Conservation (phyloP, 2,888 invertebrate genomes). For the Tenthredo livida region DNA sequence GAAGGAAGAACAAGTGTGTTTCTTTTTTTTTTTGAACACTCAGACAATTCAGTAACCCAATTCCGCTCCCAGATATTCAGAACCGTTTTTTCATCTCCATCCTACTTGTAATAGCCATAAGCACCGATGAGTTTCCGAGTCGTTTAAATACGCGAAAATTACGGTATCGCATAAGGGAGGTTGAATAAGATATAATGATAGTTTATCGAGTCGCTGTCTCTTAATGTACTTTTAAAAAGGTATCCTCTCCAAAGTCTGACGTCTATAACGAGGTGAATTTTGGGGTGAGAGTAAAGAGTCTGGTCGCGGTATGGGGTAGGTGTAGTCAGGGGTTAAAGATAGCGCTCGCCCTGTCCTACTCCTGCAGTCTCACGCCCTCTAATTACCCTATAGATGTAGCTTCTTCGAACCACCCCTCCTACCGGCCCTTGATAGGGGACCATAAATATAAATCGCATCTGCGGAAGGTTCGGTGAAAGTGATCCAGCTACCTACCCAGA, state of each 20-base stretch:
- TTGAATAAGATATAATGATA: slow-evolving; percentile 54
- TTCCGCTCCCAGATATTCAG: not conserved
- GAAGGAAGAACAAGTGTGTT: not conserved
- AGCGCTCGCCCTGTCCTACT: slow-evolving; percentile 62
- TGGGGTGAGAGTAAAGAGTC: slow-evolving; percentile 55
- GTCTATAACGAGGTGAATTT: slow-evolving; percentile 64
- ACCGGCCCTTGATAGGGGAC: slow-evolving; percentile 62
- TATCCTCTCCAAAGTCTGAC: slow-evolving; percentile 53
- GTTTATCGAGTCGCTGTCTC: slow-evolving; percentile 60
- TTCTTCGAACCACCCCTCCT: slow-evolving; percentile 6
- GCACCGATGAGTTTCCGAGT: not conserved
- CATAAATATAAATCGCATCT: slow-evolving; percentile 72
- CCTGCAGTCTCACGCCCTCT: slow-evolving; percentile 73
- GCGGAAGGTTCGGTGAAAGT: slow-evolving; percentile 67
- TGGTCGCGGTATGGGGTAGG: slow-evolving; percentile 39
- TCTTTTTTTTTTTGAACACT: not conserved
- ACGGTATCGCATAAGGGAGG: not conserved
- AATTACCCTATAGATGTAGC: slow-evolving; percentile 75
- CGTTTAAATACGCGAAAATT: not conserved
- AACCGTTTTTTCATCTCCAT: not conserved
- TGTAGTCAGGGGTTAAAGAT: slow-evolving; percentile 69
- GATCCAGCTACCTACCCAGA: slow-evolving; percentile 59
- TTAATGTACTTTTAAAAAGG: slow-evolving; percentile 71
- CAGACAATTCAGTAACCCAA: not conserved
- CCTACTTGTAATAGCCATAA: not conserved